Evolutionary conservation across 2,797 vertebrate species (phyloP).

Genomic region (Amblyraja radiata): DNA sequence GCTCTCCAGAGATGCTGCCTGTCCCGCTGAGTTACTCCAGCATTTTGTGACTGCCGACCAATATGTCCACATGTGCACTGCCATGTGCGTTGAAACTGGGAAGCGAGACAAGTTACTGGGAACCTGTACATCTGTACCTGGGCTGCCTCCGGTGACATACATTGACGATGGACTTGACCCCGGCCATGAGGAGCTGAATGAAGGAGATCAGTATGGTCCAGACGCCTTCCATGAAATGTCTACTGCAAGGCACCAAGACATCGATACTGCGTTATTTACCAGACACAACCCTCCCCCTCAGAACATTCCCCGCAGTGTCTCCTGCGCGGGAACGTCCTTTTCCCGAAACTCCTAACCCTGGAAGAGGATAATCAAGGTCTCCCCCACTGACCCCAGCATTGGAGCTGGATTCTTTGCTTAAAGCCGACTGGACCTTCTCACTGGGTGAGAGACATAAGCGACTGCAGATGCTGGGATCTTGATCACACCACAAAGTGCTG

Average conservation of each 20-base stretch:
- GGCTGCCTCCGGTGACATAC: background rate
- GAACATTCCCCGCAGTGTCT: background rate
- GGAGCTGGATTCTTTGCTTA: background rate
- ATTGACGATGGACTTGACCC: too few relatives aligned
- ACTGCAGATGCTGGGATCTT: too few relatives aligned
- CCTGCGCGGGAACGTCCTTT: background rate
- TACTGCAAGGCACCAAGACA: background rate
- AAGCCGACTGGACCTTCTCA: background rate
- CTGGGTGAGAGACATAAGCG: too few relatives aligned
- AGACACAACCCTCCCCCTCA: too few relatives aligned
- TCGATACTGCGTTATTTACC: background rate
- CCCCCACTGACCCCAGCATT: too few relatives aligned
- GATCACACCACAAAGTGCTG: too few relatives aligned
- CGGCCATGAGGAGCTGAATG: background rate
- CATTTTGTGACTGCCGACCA: too few relatives aligned
- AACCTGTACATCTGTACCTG: background rate
- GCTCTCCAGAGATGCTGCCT: too few relatives aligned
- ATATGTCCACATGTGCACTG: background rate
- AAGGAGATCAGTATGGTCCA: background rate
- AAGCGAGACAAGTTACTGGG: too few relatives aligned
- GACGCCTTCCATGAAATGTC: accelerated
- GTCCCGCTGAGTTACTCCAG: too few relatives aligned
- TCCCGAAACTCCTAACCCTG: background rate
- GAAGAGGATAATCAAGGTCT: too few relatives aligned
- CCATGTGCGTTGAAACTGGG: background rate